Conservation (phyloP, 2,797 vertebrate species). For the Meriones psammophilus region DNA sequence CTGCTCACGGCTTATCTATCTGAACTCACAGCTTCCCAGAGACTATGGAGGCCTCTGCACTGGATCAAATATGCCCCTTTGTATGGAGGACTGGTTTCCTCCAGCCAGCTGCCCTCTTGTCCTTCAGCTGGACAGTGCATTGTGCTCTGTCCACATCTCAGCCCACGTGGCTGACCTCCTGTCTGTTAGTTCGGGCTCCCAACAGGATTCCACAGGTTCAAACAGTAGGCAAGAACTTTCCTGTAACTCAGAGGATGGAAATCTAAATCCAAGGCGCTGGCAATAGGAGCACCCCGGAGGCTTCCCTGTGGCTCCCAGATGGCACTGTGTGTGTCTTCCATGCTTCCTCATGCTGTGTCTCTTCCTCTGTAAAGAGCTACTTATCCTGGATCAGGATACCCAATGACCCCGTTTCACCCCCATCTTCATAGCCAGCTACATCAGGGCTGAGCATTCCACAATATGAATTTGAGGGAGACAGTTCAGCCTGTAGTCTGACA, state of each 20-base stretch:
- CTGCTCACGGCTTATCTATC: background rate
- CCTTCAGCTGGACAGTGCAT: too few relatives aligned
- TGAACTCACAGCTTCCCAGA: background rate
- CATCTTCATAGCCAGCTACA: background rate
- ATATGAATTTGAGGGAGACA: background rate
- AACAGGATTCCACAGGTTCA: too few relatives aligned
- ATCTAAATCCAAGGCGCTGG: too few relatives aligned
- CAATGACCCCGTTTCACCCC: background rate
- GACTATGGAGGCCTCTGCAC: background rate
- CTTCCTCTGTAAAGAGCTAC: too few relatives aligned
- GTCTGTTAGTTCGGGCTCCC: background rate
- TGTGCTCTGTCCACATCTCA: background rate
- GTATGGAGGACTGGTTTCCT: rapidly evolving
- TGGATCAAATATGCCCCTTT: rapidly evolving
- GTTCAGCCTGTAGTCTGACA: background rate
- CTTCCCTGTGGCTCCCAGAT: background rate
- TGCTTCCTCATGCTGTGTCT: rapidly evolving
- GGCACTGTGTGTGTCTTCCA: background rate
- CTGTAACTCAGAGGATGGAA: too few relatives aligned
- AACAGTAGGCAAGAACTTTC: background rate
- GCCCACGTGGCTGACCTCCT: background rate
- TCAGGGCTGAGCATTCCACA: background rate
- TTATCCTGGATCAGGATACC: rapidly evolving
- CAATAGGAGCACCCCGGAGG: too few relatives aligned
- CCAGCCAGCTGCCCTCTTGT: background rate